These are phyloP conservation scores for Hydrotaea diabolus DNA, from an alignment of 2,888 invertebrate genomes.

Conservation along the genomic window DNA sequence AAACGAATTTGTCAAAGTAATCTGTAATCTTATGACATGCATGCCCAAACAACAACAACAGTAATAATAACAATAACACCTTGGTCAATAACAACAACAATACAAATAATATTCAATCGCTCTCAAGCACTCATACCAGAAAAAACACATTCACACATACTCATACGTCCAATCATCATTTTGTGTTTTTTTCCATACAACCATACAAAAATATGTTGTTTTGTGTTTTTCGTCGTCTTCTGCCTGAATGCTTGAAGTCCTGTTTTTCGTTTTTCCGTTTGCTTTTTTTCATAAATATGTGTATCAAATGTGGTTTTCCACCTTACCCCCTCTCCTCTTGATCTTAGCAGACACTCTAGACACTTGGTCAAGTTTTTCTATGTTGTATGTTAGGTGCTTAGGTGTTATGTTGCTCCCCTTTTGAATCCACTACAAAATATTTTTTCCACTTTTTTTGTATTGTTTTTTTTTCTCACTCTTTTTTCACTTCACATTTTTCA, in stretches of 20 bases:
- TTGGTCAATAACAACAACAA: conserved; percentile 59
- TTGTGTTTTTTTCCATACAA: conserved; percentile 19
- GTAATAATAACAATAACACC: conserved; percentile 51
- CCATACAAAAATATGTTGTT: conserved; percentile 2
- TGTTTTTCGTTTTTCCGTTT: background rate
- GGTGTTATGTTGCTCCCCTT: background rate
- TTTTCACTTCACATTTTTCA: conserved; percentile 15
- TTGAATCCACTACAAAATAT: background rate
- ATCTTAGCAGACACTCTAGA: background rate
- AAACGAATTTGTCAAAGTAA: background rate
- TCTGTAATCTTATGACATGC: conserved; percentile 33
- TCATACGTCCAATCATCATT: conserved; percentile 40
- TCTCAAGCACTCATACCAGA: background rate
- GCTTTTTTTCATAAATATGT: conserved; percentile 31
- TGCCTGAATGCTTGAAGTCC: conserved; percentile 29
- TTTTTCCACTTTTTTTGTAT: conserved; percentile 40
- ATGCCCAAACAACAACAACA: conserved; percentile 46
- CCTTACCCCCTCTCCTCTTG: background rate
- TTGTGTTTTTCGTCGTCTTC: conserved; percentile 9
- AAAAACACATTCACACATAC: background rate
- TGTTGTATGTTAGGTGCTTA: too few species aligned
- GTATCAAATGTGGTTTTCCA: conserved; percentile 12
- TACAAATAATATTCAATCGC: conserved; percentile 28
- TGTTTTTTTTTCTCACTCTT: conserved; percentile 3
- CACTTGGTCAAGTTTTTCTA: background rate